Base-by-base conservation (phyloP, 2,797 vertebrate species). In the Sparus aurata region DNA sequence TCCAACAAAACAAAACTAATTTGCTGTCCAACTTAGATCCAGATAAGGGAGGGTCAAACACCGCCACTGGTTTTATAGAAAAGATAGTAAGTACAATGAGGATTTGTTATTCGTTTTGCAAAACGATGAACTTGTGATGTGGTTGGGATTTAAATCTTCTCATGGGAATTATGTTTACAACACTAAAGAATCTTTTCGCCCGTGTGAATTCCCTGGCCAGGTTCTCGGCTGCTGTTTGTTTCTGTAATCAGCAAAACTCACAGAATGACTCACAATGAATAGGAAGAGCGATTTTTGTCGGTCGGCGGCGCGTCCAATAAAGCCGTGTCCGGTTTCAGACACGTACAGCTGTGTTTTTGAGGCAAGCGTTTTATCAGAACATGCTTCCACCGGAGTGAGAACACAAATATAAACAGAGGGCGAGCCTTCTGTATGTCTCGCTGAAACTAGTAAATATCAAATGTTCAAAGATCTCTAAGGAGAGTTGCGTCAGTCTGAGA, bases 401-500 rank as follows among this genome's bases (percentile, higher is more conserved):
- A 65, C 46, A 58, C 45, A 22, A 72, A 61, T 27, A 76, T 30
- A 65, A 68, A 76, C 27, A 68, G 34, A 71, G 74, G 66, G 66
- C 3, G 1, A 60, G 45, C 23, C 25, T 30, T 49, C 13, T 73
- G 64, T 67, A 69, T 79, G 63, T 84, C 72, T 71, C 66, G 20
- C 46, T 25, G 27, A 67, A 77, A 60, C 67, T 25, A 49, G 47
- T 67, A 68, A 83, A 83, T 74, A 61, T 67, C 38, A 60, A 66
- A 65, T 69, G 68, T 78, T 69, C 52, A 74, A 61, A 69, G 62
- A 61, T 73, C 67, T 58, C 65, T 12, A 11, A 76, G 69, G 77
- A 83, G 71, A 80, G 73, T 68, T 79, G 63, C 69, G 25, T 53
- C 45, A 50, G 61, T 82, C 59, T 1, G 54, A 68, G 72, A 69